Evolutionary conservation across 2,113 vertebrate genomes (phyloP).

Genomic region (Monarcha castaneiventris): DNA sequence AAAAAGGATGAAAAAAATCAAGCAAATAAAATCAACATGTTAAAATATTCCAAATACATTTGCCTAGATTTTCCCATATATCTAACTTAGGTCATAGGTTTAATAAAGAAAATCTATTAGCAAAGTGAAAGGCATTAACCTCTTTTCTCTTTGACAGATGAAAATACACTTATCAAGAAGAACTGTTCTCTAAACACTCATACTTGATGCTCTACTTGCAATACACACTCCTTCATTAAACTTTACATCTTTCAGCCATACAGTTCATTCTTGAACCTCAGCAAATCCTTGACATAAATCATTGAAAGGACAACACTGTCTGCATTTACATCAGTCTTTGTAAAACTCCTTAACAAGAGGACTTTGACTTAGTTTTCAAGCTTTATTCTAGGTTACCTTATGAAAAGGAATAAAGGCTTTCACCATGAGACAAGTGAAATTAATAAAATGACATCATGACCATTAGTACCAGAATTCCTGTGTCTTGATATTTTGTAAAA

Average conservation of each 20-base stretch:
- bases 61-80: background rate
- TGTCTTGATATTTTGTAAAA: background rate
- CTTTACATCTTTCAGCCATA: background rate
- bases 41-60: background rate
- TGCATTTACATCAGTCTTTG: background rate
- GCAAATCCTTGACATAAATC: slow-evolving; percentile 32
- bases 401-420: background rate
- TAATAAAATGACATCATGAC: background rate
- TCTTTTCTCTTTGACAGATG: slow-evolving; percentile 35
- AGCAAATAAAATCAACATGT: background rate
- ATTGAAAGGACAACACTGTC: background rate
- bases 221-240: slow-evolving; percentile 39
- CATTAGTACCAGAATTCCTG: background rate
- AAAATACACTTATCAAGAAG: slow-evolving; percentile 43
- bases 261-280: slow-evolving; percentile 2
- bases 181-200: slow-evolving; percentile 12
- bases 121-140: slow-evolving; percentile 32
- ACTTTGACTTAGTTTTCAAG: background rate
- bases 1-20: background rate
- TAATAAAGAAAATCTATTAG: slow-evolving; percentile 27
- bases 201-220: background rate
- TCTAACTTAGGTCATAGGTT: background rate
- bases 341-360: background rate
- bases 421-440: background rate
- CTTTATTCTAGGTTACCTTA: background rate